phyloP scores from a whole-genome alignment of 37 sponge, comb jelly and placozoan species.

The Aplysina aerophoba region DNA sequence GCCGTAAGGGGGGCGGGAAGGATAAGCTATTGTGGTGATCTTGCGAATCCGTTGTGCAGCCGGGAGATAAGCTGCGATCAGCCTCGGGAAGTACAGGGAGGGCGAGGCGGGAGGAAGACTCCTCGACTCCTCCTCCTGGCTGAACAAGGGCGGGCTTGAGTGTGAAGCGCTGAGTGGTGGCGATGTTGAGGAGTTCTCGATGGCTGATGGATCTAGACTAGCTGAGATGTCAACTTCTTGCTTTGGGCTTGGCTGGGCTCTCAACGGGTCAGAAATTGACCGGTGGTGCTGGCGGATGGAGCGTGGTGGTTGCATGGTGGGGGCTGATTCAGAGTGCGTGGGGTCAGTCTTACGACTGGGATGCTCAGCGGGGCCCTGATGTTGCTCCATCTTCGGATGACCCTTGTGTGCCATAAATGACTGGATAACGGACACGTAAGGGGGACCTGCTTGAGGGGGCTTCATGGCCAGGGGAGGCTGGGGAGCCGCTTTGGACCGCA shows the following conservation, averaged over 20 bases:
- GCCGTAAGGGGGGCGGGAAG: neutral
- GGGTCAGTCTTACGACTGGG: neutral
- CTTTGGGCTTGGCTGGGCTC: neutral
- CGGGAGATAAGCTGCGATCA: neutral
- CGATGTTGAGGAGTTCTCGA: neutral
- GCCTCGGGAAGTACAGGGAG: neutral
- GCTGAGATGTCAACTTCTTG: neutral
- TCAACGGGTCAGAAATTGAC: neutral
- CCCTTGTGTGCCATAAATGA: too few relatives aligned
- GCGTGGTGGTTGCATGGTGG: neutral
- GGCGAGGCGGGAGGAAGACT: conserved; percentile 12
- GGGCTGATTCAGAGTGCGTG: neutral
- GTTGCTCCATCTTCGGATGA: neutral
- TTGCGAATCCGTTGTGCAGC: neutral
- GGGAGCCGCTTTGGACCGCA: neutral
- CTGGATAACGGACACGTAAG: neutral
- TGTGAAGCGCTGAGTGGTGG: neutral
- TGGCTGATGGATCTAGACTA: neutral
- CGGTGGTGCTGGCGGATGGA: conserved; percentile 9
- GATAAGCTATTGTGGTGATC: conserved; percentile 1
- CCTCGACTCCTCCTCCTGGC: neutral
- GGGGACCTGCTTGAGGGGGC: neutral
- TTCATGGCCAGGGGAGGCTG: neutral
- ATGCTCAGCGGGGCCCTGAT: neutral
- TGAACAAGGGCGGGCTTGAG: neutral